Conservation (phyloP, 2,888 invertebrate genomes). For the Drosophila robusta region DNA sequence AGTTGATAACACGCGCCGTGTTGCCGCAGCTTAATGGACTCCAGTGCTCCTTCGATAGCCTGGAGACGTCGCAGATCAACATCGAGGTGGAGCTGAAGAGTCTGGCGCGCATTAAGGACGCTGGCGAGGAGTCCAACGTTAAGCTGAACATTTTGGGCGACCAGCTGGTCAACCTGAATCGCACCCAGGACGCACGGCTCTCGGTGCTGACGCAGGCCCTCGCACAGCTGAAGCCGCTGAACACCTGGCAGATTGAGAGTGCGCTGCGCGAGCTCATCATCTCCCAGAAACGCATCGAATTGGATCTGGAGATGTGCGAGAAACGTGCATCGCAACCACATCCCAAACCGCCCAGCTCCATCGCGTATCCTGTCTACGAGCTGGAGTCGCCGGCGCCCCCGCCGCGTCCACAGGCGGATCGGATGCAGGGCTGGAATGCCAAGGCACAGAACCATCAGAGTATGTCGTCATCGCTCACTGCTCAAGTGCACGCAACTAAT, state of each 20-base stretch:
- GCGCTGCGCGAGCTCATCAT: constrained; percentile 60
- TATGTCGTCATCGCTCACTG: constrained; percentile 2
- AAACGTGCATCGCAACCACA: constrained; percentile 8
- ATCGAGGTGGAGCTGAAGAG: constrained; percentile 61
- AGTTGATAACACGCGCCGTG: constrained; percentile 59
- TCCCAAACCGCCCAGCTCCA: background rate
- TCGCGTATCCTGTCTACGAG: background rate
- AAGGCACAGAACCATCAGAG: constrained; percentile 33
- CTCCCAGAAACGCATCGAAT: constrained; percentile 67
- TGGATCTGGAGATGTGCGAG: constrained; percentile 56
- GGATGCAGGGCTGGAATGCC: constrained; percentile 38
- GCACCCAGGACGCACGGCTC: constrained; percentile 51
- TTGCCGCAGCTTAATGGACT: constrained; percentile 60
- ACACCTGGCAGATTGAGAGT: constrained; percentile 59
- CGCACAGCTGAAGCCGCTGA: constrained; percentile 46
- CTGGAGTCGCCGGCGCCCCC: background rate
- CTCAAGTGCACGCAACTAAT: background rate
- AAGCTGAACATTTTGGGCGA: constrained; percentile 34
- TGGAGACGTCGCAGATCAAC: constrained; percentile 67
- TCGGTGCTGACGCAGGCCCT: constrained; percentile 32
- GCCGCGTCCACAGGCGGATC: constrained; percentile 19
- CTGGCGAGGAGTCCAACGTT: constrained; percentile 38
- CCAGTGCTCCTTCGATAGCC: constrained; percentile 58
- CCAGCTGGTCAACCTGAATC: constrained; percentile 51
- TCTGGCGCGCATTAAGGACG: constrained; percentile 46